Conservation (phyloP, 2,888 invertebrate species). For the Lycocerus yunnanus region DNA sequence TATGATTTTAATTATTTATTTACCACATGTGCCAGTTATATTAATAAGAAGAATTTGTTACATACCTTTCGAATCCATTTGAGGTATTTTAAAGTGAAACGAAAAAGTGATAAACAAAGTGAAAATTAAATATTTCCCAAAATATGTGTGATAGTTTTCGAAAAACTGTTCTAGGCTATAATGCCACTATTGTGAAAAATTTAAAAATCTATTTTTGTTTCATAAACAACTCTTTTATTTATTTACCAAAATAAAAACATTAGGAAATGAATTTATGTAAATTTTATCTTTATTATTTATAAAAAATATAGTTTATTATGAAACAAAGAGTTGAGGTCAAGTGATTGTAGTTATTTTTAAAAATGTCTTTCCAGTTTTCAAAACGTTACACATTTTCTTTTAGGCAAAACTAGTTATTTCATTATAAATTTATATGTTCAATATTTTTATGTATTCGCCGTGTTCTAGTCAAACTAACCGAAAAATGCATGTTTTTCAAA, state of each 20-base stretch:
- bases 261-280: background rate
- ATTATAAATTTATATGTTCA: too few species aligned
- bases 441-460: too few species aligned
- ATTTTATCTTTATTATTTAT: background rate
- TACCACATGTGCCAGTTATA: conserved; percentile 72
- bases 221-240: background rate
- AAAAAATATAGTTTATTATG: background rate
- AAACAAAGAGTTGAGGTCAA: background rate
- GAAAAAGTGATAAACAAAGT: background rate
- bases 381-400: background rate
- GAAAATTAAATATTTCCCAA: background rate
- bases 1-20: conserved; percentile 67
- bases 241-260: background rate
- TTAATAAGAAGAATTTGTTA: conserved; percentile 68
- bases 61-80: conserved; percentile 70
- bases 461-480: too few species aligned
- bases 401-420: background rate
- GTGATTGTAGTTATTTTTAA: background rate
- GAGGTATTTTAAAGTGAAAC: conserved; percentile 40
- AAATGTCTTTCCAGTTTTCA: background rate
- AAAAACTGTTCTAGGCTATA: background rate
- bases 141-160: background rate
- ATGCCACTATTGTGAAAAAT: background rate
- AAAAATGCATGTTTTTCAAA: too few species aligned
- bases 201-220: background rate